Evolutionary conservation across 2,113 vertebrate genomes (phyloP).

Genomic region (Acrocephalus kingi): DNA sequence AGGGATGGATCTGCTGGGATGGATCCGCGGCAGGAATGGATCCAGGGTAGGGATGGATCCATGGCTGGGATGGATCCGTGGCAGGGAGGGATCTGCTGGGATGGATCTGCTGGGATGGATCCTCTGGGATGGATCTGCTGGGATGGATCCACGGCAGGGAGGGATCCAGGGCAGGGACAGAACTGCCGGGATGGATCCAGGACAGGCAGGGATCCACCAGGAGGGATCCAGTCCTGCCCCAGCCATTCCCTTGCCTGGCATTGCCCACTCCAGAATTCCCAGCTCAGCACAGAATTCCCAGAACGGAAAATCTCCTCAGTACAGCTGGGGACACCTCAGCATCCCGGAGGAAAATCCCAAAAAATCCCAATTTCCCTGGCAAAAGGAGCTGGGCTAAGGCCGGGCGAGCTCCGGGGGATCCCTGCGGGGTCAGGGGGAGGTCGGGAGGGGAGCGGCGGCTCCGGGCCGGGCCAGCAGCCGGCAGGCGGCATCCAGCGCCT

Average conservation of each 20-base stretch:
- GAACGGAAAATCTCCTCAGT: accelerated
- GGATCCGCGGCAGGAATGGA: background rate
- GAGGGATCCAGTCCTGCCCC: background rate
- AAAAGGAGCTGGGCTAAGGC: background rate
- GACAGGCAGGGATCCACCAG: background rate
- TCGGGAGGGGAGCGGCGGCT: too few species aligned
- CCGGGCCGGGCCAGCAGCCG: background rate
- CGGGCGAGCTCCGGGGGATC: background rate
- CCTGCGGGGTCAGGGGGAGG: accelerated
- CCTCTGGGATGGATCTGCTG: background rate
- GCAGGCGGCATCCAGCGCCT: background rate
- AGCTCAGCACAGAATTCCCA: background rate
- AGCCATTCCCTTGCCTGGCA: background rate
- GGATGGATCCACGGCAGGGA: background rate
- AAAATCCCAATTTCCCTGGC: background rate
- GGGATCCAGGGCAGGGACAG: background rate
- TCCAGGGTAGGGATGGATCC: background rate
- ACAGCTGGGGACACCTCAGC: background rate
- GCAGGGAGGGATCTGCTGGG: background rate
- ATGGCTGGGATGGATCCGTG: accelerated
- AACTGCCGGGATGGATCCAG: background rate
- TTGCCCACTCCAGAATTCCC: background rate
- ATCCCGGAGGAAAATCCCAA: background rate
- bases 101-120: background rate
- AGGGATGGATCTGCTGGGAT: background rate